Conservation (phyloP, 2,888 invertebrate genomes). For the Coelinius sp. region DNA sequence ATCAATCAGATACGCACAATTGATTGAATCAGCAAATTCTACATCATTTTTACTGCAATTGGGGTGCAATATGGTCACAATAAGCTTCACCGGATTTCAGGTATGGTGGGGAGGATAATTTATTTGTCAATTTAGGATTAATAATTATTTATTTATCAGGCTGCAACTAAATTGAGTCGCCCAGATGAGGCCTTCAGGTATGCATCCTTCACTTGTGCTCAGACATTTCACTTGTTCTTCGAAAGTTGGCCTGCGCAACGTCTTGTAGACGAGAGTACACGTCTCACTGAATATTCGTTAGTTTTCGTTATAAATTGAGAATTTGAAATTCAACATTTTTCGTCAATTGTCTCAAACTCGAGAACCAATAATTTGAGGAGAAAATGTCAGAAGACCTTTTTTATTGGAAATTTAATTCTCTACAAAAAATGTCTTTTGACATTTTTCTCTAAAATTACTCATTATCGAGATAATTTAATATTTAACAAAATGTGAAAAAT, state of each 20-base stretch:
- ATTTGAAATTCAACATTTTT: too few relatives aligned
- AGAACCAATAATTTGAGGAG: too few relatives aligned
- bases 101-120: slow-evolving; percentile 44
- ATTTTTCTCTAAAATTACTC: too few relatives aligned
- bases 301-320: too few relatives aligned
- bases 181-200: slow-evolving; percentile 50
- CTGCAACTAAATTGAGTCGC: slow-evolving; percentile 39
- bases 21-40: slow-evolving; percentile 51
- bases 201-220: slow-evolving; percentile 48
- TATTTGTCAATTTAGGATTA: too few relatives aligned
- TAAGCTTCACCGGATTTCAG: slow-evolving; percentile 58
- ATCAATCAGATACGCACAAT: slow-evolving; percentile 47
- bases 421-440: too few relatives aligned
- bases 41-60: slow-evolving; percentile 54
- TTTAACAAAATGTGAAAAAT: too few relatives aligned
- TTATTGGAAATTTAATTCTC: too few relatives aligned
- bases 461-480: too few relatives aligned
- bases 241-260: slow-evolving; percentile 55
- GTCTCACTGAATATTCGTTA: slow-evolving; percentile 50
- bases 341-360: background rate
- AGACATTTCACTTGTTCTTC: slow-evolving; percentile 49
- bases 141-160: slow-evolving; percentile 37
- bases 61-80: slow-evolving; percentile 52
- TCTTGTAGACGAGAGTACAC: slow-evolving; percentile 48
- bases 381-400: too few relatives aligned